Evolutionary conservation across 2,797 vertebrate species (phyloP), one percentile per base, ranked within the genome.

Genomic region (Crenichthys baileyi): DNA sequence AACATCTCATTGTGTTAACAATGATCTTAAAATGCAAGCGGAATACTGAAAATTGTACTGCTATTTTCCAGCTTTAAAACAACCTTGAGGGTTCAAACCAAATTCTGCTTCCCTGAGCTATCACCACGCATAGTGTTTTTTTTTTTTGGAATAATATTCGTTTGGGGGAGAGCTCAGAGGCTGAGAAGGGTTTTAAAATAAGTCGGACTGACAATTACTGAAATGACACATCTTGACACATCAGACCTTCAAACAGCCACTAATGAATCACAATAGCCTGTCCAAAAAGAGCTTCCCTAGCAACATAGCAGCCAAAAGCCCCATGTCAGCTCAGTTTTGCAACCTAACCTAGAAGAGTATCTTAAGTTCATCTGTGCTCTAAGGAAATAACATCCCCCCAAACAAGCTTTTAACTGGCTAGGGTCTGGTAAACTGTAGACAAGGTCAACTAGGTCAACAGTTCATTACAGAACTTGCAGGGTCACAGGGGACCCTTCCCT

Each of bases 161-260:
- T 84, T 87, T 82, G 82, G 71, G 48, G 9, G 68, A 76, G 73
- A 79, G 84, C 89, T 90, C 72, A 15, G 76, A 81, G 87, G 79
- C 80, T 29, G 78, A 22, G 65, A 51, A 80, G 76, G 67, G 82
- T 76, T 63, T 89, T 44, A 77, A 79, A 77, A 83, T 90, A 83
- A 90, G 78, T 91, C 92, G 83, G 81, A 88, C 84, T 91, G 91
- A 92, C 87, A 91, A 93, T 93, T 93, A 92, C 85, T 7, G 73
- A 75, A 86, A 75, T 93, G 92, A 92, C 93, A 92, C 91, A 93
- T 92, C 83, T 86, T 73, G 85, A 88, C 91, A 86, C 79, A 82
- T 92, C 90, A 92, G 85, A 85, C 79, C 80, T 83, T 82, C 85
- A 75, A 87, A 90, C 80, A 85, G 74, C 77, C 79, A 11, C 82